Evolutionary conservation across 2,888 invertebrate genomes (phyloP).

Genomic region (Euplagia quadripunctaria): DNA sequence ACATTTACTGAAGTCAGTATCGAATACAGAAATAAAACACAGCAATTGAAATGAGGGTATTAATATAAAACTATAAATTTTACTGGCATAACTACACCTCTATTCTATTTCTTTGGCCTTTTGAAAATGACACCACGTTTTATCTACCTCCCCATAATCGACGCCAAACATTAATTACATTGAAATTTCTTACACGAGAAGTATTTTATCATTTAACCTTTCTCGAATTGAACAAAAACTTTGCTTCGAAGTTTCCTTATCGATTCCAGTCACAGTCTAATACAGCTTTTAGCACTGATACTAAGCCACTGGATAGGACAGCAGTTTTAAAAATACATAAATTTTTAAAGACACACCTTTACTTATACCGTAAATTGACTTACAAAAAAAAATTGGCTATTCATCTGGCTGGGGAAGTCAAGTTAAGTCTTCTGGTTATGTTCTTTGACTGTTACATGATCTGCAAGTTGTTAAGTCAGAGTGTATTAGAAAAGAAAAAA

Average conservation of each 20-base stretch:
- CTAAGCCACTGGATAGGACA: constrained; percentile 18
- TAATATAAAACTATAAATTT: neutral
- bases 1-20: neutral
- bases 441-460: neutral
- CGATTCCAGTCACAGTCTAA: constrained; percentile 72
- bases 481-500: neutral
- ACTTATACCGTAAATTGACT: too few species aligned
- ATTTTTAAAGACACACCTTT: too few species aligned
- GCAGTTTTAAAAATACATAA: too few species aligned
- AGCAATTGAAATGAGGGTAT: neutral
- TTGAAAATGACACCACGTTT: constrained; percentile 25
- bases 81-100: neutral
- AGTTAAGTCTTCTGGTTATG: neutral
- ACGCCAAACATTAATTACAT: constrained; percentile 55
- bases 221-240: constrained; percentile 73
- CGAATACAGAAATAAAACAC: too few species aligned
- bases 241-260: constrained; percentile 69
- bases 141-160: constrained; percentile 46
- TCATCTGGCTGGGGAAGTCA: neutral
- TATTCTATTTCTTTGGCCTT: neutral
- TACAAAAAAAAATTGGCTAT: neutral
- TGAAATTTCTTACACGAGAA: constrained; percentile 53
- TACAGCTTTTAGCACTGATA: constrained; percentile 32
- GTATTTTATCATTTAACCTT: constrained; percentile 80
- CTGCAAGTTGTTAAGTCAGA: neutral